Evolutionary conservation across 2,888 invertebrate species (phyloP).

Genomic region (Tetramorium bicarinatum): DNA sequence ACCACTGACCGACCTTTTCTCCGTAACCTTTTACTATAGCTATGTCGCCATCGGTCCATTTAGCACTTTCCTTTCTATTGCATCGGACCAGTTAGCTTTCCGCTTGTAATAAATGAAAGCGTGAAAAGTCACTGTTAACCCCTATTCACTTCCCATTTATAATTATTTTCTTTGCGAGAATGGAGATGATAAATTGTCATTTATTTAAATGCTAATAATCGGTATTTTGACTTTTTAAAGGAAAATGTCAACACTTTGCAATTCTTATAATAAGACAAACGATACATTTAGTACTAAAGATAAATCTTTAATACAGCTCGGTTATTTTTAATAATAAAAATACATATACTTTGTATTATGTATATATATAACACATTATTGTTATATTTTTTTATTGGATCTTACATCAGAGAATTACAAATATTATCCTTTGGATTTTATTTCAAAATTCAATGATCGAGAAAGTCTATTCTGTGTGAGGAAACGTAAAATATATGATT

Average conservation of each 20-base stretch:
- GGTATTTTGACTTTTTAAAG: background rate
- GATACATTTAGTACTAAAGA: background rate
- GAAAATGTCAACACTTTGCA: background rate
- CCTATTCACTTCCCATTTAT: background rate
- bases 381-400: background rate
- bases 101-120: constrained; percentile 38
- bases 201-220: background rate
- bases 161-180: constrained; percentile 2
- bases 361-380: background rate
- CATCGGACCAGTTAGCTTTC: constrained; percentile 67
- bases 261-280: background rate
- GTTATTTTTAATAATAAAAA: background rate
- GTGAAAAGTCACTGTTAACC: background rate
- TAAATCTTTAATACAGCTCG: background rate
- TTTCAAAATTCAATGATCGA: background rate
- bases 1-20: constrained; percentile 60
- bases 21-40: constrained; percentile 18
- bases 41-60: constrained; percentile 61
- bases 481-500: background rate
- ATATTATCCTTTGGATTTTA: background rate
- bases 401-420: background rate
- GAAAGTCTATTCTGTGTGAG: background rate
- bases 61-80: constrained; percentile 63
- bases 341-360: background rate
- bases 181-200: background rate